Conservation (phyloP, 2,888 invertebrate genomes). For the Tipula vernalis region DNA sequence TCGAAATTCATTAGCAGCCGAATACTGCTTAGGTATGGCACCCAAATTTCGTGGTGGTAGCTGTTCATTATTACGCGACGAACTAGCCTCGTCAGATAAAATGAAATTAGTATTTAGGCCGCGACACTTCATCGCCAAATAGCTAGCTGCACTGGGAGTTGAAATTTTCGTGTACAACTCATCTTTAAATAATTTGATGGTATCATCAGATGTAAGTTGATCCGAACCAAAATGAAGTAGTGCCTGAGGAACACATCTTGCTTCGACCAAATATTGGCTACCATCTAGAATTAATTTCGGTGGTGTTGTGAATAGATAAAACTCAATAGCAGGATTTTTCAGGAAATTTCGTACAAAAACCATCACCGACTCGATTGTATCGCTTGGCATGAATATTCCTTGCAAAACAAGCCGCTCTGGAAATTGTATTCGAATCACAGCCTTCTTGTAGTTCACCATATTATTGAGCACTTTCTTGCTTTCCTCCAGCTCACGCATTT, state of each 20-base stretch:
- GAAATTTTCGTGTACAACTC: slow-evolving; percentile 49
- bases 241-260: slow-evolving; percentile 66
- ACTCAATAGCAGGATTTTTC: slow-evolving; percentile 47
- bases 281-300: slow-evolving; percentile 56
- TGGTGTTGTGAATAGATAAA: slow-evolving; percentile 76
- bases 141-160: slow-evolving; percentile 51
- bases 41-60: neutral
- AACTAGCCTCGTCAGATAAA: neutral
- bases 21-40: neutral
- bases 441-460: slow-evolving; percentile 56
- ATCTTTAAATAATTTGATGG: slow-evolving; percentile 41
- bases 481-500: slow-evolving; percentile 46
- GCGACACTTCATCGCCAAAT: slow-evolving; percentile 48
- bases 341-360: slow-evolving; percentile 65
- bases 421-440: slow-evolving; percentile 74
- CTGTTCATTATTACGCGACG: neutral
- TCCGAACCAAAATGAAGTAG: slow-evolving; percentile 57
- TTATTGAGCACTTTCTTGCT: slow-evolving; percentile 42
- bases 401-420: slow-evolving; percentile 78
- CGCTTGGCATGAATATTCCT: slow-evolving; percentile 66
- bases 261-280: slow-evolving; percentile 51
- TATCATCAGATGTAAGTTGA: slow-evolving; percentile 27
- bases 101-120: neutral
- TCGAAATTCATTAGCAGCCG: neutral
- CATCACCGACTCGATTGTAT: slow-evolving; percentile 55